phyloP scores from a whole-genome alignment of 2,797 vertebrate genomes.

The Mus spretus region DNA sequence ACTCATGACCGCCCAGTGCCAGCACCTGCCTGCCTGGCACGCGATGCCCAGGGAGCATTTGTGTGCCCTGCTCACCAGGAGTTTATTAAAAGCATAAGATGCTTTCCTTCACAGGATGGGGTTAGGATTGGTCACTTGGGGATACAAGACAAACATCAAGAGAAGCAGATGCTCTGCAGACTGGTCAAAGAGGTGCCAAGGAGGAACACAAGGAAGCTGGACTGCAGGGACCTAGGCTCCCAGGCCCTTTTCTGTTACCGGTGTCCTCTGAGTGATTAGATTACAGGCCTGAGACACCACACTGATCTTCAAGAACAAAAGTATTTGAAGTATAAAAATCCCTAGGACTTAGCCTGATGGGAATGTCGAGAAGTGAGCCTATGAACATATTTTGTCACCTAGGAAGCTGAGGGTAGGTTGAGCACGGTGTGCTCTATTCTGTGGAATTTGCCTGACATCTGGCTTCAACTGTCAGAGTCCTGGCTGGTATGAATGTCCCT shows the following conservation, averaged over 20 bases:
- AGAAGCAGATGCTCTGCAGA: not conserved
- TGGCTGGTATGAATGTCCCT: not conserved
- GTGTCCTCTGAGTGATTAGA: not conserved
- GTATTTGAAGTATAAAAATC: not conserved
- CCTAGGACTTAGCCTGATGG: not conserved
- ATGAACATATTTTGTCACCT: not conserved
- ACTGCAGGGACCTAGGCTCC: not conserved
- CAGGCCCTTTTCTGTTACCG: not conserved
- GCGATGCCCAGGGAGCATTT: not conserved
- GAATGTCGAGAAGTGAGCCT: not conserved
- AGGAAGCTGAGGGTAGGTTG: no score
- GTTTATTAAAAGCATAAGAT: not conserved
- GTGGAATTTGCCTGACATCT: not conserved
- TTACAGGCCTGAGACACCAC: not conserved
- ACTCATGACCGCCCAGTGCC: not conserved
- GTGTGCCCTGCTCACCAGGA: not conserved
- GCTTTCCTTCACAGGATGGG: not conserved
- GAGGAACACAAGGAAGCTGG: not conserved
- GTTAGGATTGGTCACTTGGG: not conserved
- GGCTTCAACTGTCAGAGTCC: not conserved
- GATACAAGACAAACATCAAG: not conserved
- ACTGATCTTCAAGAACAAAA: not conserved
- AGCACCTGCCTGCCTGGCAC: not conserved
- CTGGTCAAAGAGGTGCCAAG: not conserved
- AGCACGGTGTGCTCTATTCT: rapidly evolving